Conservation (phyloP, 2,888 invertebrate genomes). For the Drosophila borealis region DNA sequence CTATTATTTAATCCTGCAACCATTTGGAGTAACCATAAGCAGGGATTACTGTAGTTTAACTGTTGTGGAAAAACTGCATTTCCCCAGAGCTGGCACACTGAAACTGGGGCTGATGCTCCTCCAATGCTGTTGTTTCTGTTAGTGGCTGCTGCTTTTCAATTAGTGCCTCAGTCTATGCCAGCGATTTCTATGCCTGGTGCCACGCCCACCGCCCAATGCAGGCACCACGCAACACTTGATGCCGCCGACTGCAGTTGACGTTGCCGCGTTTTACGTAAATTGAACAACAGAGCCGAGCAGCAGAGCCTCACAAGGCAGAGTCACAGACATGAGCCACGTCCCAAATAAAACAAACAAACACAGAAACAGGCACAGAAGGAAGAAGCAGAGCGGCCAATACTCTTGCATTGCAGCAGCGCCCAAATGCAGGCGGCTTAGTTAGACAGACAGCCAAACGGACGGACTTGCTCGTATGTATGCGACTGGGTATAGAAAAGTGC, state of each 20-base stretch:
- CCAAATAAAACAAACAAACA: constrained; percentile 49
- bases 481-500: constrained; percentile 68
- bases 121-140: constrained; percentile 34
- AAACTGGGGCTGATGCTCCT: constrained; percentile 21
- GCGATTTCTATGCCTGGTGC: constrained; percentile 66
- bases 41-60: constrained; percentile 38
- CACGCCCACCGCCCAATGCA: constrained; percentile 47
- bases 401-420: constrained; percentile 56
- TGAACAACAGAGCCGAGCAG: constrained; percentile 64
- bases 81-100: constrained; percentile 33
- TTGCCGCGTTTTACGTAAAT: constrained; percentile 76
- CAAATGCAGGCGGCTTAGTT: constrained; percentile 65
- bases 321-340: constrained; percentile 36
- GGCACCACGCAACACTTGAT: constrained; percentile 60
- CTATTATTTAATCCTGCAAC: background rate
- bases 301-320: constrained; percentile 52
- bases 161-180: constrained; percentile 60
- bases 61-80: constrained; percentile 49
- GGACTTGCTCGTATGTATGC: constrained; percentile 1
- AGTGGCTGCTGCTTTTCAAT: constrained; percentile 78
- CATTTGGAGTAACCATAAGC: background rate
- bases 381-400: constrained; percentile 37
- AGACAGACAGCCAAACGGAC: constrained; percentile 18
- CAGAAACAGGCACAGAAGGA: constrained; percentile 2
- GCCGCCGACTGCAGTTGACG: constrained; percentile 75